A percentile compares a stretch with the other conserved stretches of the same genome.
Evolutionary conservation across 2,797 vertebrate genomes (phyloP).

Genomic region (Sciaenops ocellatus): DNA sequence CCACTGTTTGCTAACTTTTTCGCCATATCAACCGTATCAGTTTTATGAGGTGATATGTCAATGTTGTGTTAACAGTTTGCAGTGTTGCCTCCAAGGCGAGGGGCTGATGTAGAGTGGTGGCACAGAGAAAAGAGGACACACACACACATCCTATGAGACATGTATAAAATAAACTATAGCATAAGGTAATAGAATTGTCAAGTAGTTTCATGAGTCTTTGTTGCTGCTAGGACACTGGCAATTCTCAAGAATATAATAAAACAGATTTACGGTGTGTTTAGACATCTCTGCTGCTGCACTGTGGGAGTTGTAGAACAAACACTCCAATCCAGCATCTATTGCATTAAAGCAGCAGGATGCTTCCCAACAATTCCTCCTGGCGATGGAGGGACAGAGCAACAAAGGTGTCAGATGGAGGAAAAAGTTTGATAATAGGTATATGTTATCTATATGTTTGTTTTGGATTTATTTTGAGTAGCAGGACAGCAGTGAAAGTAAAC

Average conservation of each 20-base stretch:
- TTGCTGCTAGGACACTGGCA: slow-evolving; percentile 18
- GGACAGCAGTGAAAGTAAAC: slow-evolving; percentile 35
- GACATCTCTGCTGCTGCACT: slow-evolving; percentile 24
- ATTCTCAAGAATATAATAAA: slow-evolving; percentile 51
- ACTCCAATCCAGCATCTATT: slow-evolving; percentile 39
- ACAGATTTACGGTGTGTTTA: slow-evolving; percentile 52
- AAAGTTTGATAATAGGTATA: slow-evolving; percentile 1
- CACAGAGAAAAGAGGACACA: slow-evolving; percentile 8
- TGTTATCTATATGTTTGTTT: neutral
- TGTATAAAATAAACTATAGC: slow-evolving; percentile 13
- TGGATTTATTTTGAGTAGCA: slow-evolving; percentile 19
- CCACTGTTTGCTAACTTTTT: neutral
- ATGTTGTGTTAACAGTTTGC: neutral
- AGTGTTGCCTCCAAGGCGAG: neutral
- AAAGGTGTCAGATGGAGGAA: slow-evolving; percentile 15
- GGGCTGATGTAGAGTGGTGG: slow-evolving; percentile 21
- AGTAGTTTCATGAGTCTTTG: slow-evolving; percentile 27
- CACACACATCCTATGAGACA: neutral
- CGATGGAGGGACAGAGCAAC: slow-evolving; percentile 17
- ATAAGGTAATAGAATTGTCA: slow-evolving; percentile 23
- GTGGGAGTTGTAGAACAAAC: slow-evolving; percentile 44
- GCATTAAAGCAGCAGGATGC: slow-evolving; percentile 22
- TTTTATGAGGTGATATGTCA: neutral
- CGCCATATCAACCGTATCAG: neutral
- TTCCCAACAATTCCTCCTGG: slow-evolving; percentile 22